Evolutionary conservation across 2,113 vertebrate genomes (phyloP), one percentile per base, ranked within the genome.

Genomic region (Nyctereutes procyonoides): DNA sequence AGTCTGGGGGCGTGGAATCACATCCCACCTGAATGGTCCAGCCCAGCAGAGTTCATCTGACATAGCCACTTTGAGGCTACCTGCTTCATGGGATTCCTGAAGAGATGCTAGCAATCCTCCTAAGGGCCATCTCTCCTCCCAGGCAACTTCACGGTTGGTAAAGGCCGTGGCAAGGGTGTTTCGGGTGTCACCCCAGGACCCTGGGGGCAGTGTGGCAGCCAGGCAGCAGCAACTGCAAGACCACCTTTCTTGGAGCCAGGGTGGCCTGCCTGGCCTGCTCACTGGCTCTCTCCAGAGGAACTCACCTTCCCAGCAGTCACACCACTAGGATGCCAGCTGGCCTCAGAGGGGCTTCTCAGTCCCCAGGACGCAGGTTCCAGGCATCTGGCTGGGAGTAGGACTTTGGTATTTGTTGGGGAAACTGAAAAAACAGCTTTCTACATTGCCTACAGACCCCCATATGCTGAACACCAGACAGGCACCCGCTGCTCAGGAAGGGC

Each of bases 261-360:
- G 5, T 43, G 43, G 43, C 43, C n/a, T 9, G 30, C 58, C 2
- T 43, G 28, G 38, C 60, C 51, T 77, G 48, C 55, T 20, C 4
- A n/a, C 63, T 74, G 15, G 20, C 35, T 67, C 35, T n/a, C 19
- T 74, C 69, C 13, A 58, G 56, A 84, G 13, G 76, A 28, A 9
- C 16, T 96, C 56, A 62, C 24, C 67, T 38, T 26, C 28, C 5
- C 26, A 1, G 90, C 35, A 88, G 43, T 79, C 85, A 63, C 58
- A 65, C 93, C 58, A 84, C 71, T 71, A 87, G 26, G 71, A 79
- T 8, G 56, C 83, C 94, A 97, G 84, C 58, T 62, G 73, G 92
- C 73, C 77, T 53, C 90, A 38, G 73, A 71, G n/a, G 38, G 63
- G 76, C 28, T 87, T 63, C 48, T 85, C 92, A 92, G 62, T 89